These are phyloP conservation scores for Python bivittatus DNA, from an alignment of 2,113 vertebrate species.

Conservation along the genomic window DNA sequence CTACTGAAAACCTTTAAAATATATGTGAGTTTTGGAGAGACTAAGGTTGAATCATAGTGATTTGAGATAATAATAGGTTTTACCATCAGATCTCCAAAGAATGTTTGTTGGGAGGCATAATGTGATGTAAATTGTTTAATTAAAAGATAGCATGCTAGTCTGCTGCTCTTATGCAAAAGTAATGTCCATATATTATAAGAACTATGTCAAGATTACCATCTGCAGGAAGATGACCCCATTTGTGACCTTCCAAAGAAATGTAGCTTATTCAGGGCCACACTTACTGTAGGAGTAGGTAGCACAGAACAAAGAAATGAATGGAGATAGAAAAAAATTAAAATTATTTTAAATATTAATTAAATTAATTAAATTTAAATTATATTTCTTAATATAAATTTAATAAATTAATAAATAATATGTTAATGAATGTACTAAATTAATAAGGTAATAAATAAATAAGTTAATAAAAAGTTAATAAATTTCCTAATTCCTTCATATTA, in stretches of 20 bases:
- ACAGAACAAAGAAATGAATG: too few species aligned
- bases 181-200: neutral
- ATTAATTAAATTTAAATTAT: too few species aligned
- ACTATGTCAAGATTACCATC: neutral
- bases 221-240: neutral
- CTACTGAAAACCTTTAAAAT: neutral
- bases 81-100: neutral
- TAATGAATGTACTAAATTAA: too few species aligned
- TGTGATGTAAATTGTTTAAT: neutral
- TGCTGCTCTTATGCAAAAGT: neutral
- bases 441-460: too few species aligned
- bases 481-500: too few species aligned
- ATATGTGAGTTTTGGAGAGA: neutral
- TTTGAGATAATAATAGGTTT: neutral
- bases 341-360: too few species aligned
- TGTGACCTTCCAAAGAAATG: neutral
- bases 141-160: neutral
- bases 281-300: too few species aligned
- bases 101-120: neutral
- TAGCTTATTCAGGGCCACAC: neutral
- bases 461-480: too few species aligned
- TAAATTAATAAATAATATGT: too few species aligned
- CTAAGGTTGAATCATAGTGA: neutral
- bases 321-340: too few species aligned
- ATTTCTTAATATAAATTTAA: too few species aligned